Percentiles rank a stretch among this genome's conserved stretches.
phyloP scores from a whole-genome alignment of 1,140 invertebrate species.

The Bombus waltoni region DNA sequence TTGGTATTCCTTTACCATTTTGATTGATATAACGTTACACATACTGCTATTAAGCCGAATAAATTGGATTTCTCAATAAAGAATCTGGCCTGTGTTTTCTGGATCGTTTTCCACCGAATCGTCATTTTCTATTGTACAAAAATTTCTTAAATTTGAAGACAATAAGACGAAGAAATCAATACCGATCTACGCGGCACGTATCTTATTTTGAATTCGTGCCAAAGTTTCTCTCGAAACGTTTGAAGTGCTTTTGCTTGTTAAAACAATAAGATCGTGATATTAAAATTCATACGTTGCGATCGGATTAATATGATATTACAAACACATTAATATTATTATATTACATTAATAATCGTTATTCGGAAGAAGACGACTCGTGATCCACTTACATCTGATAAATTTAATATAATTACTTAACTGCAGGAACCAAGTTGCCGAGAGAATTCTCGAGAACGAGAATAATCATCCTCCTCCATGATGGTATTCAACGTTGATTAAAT shows the following conservation, averaged over 20 bases:
- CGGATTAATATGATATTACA: neutral
- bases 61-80: too few species aligned
- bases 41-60: too few species aligned
- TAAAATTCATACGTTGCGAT: too few species aligned
- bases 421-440: neutral
- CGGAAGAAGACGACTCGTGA: neutral
- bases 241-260: too few species aligned
- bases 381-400: neutral
- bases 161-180: neutral
- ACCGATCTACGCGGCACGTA: neutral
- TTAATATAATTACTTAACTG: neutral
- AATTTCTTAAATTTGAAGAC: neutral
- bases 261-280: too few species aligned
- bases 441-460: too few species aligned
- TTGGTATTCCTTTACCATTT: too few species aligned
- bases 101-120: neutral
- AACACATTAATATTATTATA: neutral
- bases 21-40: too few species aligned
- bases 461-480: neutral
- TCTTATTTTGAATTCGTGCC: too few species aligned
- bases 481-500: neutral
- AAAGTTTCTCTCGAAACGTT: too few species aligned
- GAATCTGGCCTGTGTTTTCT: neutral
- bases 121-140: neutral
- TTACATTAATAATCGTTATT: neutral